Conservation (phyloP, 2,797 vertebrate genomes). For the Streptopelia turtur region DNA sequence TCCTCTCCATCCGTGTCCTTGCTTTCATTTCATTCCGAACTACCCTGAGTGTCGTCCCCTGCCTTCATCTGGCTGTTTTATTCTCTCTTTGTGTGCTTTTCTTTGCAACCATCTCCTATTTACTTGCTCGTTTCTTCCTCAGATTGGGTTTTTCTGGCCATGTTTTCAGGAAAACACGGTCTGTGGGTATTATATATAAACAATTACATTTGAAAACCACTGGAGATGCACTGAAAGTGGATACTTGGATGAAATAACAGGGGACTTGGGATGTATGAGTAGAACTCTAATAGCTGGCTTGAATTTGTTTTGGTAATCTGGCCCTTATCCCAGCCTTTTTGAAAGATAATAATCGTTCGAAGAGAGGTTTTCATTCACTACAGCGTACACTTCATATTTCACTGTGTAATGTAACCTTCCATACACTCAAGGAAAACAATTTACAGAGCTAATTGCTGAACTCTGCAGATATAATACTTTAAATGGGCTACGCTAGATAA, state of each 20-base stretch:
- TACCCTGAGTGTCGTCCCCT: not conserved
- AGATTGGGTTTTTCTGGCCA: not conserved
- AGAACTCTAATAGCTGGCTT: not conserved
- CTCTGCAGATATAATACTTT: slow-evolving; percentile 32
- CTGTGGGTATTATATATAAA: not conserved
- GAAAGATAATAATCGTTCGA: slow-evolving; percentile 15
- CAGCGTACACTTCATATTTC: slow-evolving; percentile 25
- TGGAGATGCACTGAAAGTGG: not conserved
- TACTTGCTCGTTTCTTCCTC: not conserved
- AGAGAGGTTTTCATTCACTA: slow-evolving; percentile 26
- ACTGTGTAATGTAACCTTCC: slow-evolving; percentile 26
- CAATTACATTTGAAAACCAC: not conserved
- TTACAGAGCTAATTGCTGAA: slow-evolving; percentile 53
- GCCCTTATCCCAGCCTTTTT: slow-evolving; percentile 34
- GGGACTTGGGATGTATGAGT: not conserved
- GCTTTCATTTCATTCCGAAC: not conserved
- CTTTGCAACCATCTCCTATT: not conserved
- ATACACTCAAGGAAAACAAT: slow-evolving; percentile 27
- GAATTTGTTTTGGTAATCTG: not conserved
- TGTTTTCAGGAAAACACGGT: not conserved
- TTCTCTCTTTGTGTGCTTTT: not conserved
- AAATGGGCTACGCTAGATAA: slow-evolving; percentile 32
- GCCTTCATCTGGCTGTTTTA: not conserved
- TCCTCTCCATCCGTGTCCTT: not conserved
- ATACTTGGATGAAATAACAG: not conserved